Conservation (phyloP, 2,888 invertebrate species). For the Peribatodes rhomboidaria region DNA sequence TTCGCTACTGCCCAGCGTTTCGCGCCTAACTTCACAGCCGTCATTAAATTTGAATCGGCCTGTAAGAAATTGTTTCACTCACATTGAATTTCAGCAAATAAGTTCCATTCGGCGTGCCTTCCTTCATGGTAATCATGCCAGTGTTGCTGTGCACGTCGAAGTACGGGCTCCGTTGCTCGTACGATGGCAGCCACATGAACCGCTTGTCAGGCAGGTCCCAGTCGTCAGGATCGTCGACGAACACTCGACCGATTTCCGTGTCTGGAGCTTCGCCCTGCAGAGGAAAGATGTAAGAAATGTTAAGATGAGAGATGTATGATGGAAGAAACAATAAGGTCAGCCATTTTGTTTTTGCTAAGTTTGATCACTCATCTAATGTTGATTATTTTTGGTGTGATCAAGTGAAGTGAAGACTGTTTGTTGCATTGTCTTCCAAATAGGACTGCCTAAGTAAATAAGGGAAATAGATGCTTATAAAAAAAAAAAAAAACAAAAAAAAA, state of each 20-base stretch:
- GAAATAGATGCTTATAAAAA: too few species aligned
- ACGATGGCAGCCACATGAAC: conserved; percentile 90
- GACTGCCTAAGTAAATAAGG: too few species aligned
- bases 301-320: neutral
- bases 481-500: too few species aligned
- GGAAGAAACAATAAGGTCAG: too few species aligned
- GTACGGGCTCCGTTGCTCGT: conserved; percentile 84
- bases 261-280: conserved; percentile 91
- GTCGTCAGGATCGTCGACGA: conserved; percentile 97
- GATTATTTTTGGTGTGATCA: too few species aligned
- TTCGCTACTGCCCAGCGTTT: too few species aligned
- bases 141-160: conserved; percentile 91
- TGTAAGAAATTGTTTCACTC: conserved; percentile 68
- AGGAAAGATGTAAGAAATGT: conserved; percentile 30
- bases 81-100: conserved; percentile 91
- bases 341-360: too few species aligned
- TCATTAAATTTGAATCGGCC: too few species aligned
- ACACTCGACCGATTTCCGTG: conserved; percentile 96
- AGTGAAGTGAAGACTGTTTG: too few species aligned
- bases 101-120: conserved; percentile 91
- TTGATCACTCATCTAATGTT: too few species aligned
- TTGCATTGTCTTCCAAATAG: too few species aligned
- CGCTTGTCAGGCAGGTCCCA: conserved; percentile 98
- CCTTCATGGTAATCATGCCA: conserved; percentile 95
- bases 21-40: too few species aligned